Conservation (phyloP, 2,888 invertebrate species). For the Oscheius onirici region DNA sequence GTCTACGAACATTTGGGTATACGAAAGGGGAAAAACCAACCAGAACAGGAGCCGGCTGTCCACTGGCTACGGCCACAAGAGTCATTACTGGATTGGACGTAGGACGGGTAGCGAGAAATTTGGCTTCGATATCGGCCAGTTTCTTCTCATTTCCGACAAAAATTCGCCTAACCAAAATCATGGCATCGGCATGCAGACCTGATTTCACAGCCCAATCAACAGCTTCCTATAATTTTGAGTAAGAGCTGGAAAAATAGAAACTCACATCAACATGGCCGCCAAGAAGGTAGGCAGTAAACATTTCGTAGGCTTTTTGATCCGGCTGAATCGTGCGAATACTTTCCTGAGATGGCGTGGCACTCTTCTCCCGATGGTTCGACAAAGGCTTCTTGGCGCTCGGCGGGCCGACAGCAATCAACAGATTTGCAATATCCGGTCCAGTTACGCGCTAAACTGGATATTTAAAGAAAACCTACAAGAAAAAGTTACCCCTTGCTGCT, state of each 20-base stretch:
- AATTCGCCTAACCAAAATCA: slow-evolving; percentile 60
- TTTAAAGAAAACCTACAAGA: neutral
- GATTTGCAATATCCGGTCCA: slow-evolving; percentile 66
- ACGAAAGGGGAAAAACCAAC: slow-evolving; percentile 10
- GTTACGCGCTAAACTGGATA: slow-evolving; percentile 59
- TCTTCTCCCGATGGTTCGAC: slow-evolving; percentile 36
- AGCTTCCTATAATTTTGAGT: slow-evolving; percentile 57
- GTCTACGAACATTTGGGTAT: slow-evolving; percentile 31
- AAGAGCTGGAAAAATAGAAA: neutral
- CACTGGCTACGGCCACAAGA: slow-evolving; percentile 62
- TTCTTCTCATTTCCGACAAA: slow-evolving; percentile 52
- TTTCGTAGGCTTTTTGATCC: slow-evolving; percentile 51
- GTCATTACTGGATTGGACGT: slow-evolving; percentile 64
- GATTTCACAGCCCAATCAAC: slow-evolving; percentile 62
- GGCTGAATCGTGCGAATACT: slow-evolving; percentile 54
- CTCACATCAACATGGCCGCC: slow-evolving; percentile 65
- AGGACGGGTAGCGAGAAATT: slow-evolving; percentile 59
- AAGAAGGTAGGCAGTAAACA: slow-evolving; percentile 60
- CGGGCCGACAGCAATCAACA: slow-evolving; percentile 43
- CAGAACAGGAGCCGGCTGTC: slow-evolving; percentile 61
- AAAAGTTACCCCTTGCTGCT: slow-evolving; percentile 65
- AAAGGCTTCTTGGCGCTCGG: neutral
- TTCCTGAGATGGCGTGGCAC: slow-evolving; percentile 56
- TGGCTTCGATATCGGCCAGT: slow-evolving; percentile 57
- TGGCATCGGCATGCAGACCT: slow-evolving; percentile 65